Percentiles rank a stretch among this genome's conserved stretches.
Conservation (phyloP, 2,797 vertebrate species). For the Microcaecilia unicolor region DNA sequence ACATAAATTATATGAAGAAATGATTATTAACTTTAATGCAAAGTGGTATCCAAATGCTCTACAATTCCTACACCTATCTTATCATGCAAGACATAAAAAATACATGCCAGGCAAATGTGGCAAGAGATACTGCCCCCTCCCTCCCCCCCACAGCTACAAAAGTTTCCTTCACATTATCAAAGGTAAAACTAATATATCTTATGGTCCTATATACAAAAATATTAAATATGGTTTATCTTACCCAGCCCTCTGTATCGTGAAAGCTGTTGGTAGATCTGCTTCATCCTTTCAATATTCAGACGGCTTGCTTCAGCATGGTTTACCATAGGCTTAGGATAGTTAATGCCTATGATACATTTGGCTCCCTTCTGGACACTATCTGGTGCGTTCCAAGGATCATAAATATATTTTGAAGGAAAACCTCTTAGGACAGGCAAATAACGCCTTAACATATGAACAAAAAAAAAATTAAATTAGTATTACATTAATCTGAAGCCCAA, state of each 20-base stretch:
- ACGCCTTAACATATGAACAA: slow-evolving; percentile 51
- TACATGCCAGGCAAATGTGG: too few species aligned
- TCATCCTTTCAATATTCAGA: slow-evolving; percentile 90
- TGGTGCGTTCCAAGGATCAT: slow-evolving; percentile 92
- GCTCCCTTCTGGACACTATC: slow-evolving; percentile 84
- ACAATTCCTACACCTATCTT: too few species aligned
- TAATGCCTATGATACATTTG: slow-evolving; percentile 82
- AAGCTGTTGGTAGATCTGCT: slow-evolving; percentile 92
- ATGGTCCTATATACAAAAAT: not conserved
- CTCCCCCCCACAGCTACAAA: too few species aligned
- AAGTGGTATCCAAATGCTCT: too few species aligned
- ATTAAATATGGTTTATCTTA: slow-evolving; percentile 33
- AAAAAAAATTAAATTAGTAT: not conserved
- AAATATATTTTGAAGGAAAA: slow-evolving; percentile 89
- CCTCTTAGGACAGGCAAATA: slow-evolving; percentile 82
- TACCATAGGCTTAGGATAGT: slow-evolving; percentile 91
- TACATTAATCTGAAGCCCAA: too few species aligned
- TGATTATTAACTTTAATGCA: too few species aligned
- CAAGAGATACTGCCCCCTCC: too few species aligned
- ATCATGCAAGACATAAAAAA: too few species aligned
- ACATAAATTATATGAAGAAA: too few species aligned
- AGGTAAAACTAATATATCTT: too few species aligned
- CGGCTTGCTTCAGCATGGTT: slow-evolving; percentile 85
- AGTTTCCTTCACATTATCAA: too few species aligned
- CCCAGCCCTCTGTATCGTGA: slow-evolving; percentile 85